These are phyloP conservation scores for Eupithecia subumbrata DNA, from an alignment of 2,888 invertebrate genomes.

Conservation along the genomic window DNA sequence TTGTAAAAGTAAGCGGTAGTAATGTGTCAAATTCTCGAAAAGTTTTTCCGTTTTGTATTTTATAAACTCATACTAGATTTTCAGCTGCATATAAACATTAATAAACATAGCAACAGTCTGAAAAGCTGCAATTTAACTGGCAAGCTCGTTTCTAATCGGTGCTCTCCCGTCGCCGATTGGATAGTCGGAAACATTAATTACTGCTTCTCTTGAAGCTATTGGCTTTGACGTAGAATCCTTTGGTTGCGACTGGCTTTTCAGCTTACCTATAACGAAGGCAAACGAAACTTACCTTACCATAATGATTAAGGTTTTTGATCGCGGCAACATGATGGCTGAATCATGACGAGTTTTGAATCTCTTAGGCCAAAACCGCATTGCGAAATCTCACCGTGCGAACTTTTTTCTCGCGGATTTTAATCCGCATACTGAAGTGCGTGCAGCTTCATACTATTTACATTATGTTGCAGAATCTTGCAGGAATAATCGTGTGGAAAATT, in stretches of 20 bases:
- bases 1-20: background rate
- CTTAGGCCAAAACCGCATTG: too few relatives aligned
- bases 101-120: background rate
- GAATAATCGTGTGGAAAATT: too few relatives aligned
- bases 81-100: background rate
- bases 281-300: background rate
- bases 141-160: slow-evolving; percentile 23
- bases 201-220: background rate
- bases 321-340: too few relatives aligned
- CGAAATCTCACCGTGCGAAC: too few relatives aligned
- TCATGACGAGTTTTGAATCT: too few relatives aligned
- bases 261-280: background rate
- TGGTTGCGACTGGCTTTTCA: background rate
- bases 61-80: background rate
- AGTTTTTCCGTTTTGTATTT: background rate
- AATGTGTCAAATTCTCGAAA: background rate
- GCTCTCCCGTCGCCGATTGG: slow-evolving; percentile 16
- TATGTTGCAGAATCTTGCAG: too few relatives aligned
- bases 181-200: slow-evolving; percentile 23
- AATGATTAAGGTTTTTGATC: too few relatives aligned
- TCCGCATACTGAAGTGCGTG: too few relatives aligned
- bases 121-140: background rate
- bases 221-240: background rate
- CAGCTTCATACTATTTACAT: too few relatives aligned
- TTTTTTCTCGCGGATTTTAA: too few relatives aligned